Evolutionary conservation across 2,888 invertebrate genomes (phyloP), one percentile per base, ranked within the genome.

Genomic region (Brachycybe producta): DNA sequence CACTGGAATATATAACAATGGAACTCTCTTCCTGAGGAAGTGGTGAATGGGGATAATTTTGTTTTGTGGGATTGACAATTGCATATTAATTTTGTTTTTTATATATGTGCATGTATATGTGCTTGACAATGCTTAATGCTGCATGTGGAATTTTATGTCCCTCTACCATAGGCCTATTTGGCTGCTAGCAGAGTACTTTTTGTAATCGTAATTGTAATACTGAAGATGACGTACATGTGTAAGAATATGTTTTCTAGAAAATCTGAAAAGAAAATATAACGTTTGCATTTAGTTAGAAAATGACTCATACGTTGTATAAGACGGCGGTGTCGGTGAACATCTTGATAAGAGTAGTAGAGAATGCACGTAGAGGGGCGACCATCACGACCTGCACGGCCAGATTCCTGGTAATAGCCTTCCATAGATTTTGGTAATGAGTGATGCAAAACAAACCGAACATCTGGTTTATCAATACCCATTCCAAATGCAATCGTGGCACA

Each of bases 391-490:
- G 95, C 95, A 49, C 98, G 75, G 1, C 97, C 97, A 13, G 92
- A 84, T 72, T 98, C 97, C 68, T 97, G 95, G 71, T 97, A 97
- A 67, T 90, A 95, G 0, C 90, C 91, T 69, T 97, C 95, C 58
- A 95, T 82, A 1, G 90, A 90, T 71, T 92, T 92, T 30, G 95
- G 92, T 62, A 95, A 64, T 3, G 90, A 83, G 68, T 84, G 86
- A 67, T 95, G 95, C 49, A 95, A 76, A 2, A 95, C 95, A 70
- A 80, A 94, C 2, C 94, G 80, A 2, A 76, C 76, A 72, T 97
- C 90, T 1, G 95, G 87, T 64, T 98, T 98, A 70, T 98, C 97
- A 54, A 98, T 94, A 17, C 97, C 97, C 97, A 98, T 97, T 27
- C 91, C 91, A 72, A 98, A 98, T 1, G 97, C 97, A 60, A 97